Evolutionary conservation across 1,140 invertebrate genomes (phyloP).

Genomic region (Anastrepha obliqua): DNA sequence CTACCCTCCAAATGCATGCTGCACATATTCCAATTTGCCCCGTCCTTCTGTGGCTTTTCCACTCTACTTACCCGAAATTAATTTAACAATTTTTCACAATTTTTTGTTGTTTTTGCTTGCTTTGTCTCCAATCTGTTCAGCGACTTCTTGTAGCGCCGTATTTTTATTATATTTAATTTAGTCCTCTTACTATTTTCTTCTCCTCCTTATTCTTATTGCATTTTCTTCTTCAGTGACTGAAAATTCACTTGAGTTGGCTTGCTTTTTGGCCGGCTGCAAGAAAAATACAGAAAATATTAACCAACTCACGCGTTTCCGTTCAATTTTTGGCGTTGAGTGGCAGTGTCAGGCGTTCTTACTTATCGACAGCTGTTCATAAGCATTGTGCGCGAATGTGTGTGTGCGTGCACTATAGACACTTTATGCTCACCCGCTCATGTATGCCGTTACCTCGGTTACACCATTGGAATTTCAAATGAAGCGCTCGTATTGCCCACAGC

Average conservation of each 20-base stretch:
- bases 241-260: not conserved
- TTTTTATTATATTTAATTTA: constrained; percentile 20
- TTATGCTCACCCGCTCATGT: not conserved
- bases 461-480: constrained; percentile 15
- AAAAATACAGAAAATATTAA: constrained; percentile 1
- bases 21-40: not conserved
- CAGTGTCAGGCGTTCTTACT: not conserved
- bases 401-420: not conserved
- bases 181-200: not conserved
- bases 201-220: not conserved
- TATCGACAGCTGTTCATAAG: constrained; percentile 9
- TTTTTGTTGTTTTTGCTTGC: not conserved
- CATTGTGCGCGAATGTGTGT: not conserved
- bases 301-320: not conserved
- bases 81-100: not conserved
- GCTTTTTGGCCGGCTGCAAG: not conserved
- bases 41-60: constrained; percentile 4
- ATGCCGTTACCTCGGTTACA: not conserved
- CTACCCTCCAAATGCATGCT: not conserved
- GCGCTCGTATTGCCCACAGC: not conserved
- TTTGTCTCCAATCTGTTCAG: not conserved
- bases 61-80: not conserved
- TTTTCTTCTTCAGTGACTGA: constrained; percentile 2
- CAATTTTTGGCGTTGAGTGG: constrained; percentile 5
- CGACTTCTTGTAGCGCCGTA: not conserved